Base-by-base conservation (phyloP, 2,797 vertebrate genomes). In the Aeoliscus strigatus region DNA sequence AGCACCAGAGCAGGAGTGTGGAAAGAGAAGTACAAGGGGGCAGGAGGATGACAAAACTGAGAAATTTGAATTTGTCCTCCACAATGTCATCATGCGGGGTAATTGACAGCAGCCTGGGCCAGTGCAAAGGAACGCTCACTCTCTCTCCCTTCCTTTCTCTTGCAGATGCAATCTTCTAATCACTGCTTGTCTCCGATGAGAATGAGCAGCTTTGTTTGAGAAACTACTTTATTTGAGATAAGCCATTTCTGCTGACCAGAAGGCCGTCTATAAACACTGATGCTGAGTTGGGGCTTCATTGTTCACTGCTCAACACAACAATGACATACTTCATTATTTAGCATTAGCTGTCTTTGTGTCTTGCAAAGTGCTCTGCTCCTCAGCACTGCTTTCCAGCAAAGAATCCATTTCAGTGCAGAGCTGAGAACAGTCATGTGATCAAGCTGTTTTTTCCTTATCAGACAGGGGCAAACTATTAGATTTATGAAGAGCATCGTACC, bases 221-320 rank as follows among this genome's bases (percentile, higher is more conserved):
- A 61, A 48, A 57, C 64, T 70, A 58, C 50, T 77, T 71, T 32
- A 56, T 74, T 57, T 38, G 33, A 80, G 77, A 77, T 76, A 76
- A 78, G 45, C 56, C 23, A 26, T 82, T 84, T 84, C 67, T 85
- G 84, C 85, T 80, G 85, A 84, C 80, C 78, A 57, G 49, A 29
- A n/a, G 27, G 31, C 32, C 42, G 43, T 17, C 44, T 45, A 34
- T 27, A 58, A 75, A 77, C 70, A 60, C 34, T 41, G 51, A 10
- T 68, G 81, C 84, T 81, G 80, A 86, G 74, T 84, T 45, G 60
- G 64, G 47, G 37, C 45, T 82, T 63, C 65, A 80, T 80, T 85
- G 77, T 85, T 79, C 73, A 37, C 27, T 45, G 43, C 69, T 51
- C 47, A 41, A 39, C 46, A 47, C 12, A 44, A 58, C 53, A 72